Evolutionary conservation across 1,140 invertebrate species (phyloP).

Genomic region (Mizuhopecten yessoensis): DNA sequence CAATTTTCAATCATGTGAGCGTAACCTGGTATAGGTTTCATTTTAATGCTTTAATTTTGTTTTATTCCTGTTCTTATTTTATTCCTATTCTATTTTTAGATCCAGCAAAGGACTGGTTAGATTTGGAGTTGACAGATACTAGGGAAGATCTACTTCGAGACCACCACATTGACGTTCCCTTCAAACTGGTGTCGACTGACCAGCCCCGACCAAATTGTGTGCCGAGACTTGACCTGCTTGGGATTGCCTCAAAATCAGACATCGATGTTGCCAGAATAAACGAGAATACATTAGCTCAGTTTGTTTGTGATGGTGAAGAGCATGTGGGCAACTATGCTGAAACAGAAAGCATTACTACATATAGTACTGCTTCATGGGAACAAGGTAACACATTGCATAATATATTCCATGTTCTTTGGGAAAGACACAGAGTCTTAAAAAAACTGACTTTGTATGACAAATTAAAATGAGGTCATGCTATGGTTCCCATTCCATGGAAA

Average conservation of each 20-base stretch:
- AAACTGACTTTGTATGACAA: too few relatives aligned
- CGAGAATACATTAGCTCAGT: background rate
- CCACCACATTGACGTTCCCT: background rate
- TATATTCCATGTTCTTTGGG: background rate
- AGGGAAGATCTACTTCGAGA: background rate
- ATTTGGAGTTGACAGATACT: background rate
- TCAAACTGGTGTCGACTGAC: constrained; percentile 14
- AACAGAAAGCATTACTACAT: background rate
- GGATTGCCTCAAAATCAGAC: background rate
- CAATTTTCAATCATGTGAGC: too few relatives aligned
- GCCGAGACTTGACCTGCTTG: background rate
- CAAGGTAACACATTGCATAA: too few relatives aligned
- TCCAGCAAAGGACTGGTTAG: constrained; percentile 1
- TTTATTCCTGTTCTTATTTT: too few relatives aligned
- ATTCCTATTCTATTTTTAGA: background rate
- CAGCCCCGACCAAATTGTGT: background rate
- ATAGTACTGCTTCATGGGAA: background rate
- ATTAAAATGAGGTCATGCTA: too few relatives aligned
- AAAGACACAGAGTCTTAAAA: too few relatives aligned
- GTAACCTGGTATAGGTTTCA: too few relatives aligned
- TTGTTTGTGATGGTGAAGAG: background rate
- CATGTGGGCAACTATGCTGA: background rate
- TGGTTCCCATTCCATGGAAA: too few relatives aligned
- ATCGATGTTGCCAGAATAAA: background rate
- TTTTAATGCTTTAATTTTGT: too few relatives aligned